These are phyloP conservation scores for Chaenocephalus aceratus DNA, from an alignment of 2,113 vertebrate species.

Conservation along the genomic window DNA sequence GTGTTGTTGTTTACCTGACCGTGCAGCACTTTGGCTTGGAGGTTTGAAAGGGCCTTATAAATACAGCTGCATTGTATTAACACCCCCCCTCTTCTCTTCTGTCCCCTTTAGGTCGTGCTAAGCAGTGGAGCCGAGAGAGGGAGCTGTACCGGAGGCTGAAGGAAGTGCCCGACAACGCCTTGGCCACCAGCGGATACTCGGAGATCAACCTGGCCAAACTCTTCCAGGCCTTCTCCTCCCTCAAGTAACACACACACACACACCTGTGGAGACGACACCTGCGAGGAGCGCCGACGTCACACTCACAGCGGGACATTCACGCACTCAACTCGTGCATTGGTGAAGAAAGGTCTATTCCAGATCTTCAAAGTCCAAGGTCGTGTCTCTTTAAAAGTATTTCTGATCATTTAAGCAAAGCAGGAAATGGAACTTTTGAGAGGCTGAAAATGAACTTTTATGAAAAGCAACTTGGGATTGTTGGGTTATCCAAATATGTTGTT, in stretches of 20 bases:
- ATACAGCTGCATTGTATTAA: no score
- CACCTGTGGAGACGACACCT: slow-evolving; percentile 4
- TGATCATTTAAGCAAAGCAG: no score
- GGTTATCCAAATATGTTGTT: no score
- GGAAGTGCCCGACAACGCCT: slow-evolving; percentile 87
- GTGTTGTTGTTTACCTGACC: no score
- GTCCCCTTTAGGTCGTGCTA: slow-evolving; percentile 4
- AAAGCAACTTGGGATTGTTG: no score
- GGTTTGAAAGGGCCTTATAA: no score
- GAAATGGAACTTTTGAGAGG: no score
- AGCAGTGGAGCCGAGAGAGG: slow-evolving; percentile 19
- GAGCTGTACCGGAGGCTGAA: slow-evolving; percentile 89
- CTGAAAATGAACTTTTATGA: no score
- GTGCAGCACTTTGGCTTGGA: no score
- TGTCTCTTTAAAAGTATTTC: no score
- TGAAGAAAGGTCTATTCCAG: no score
- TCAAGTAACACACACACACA: slow-evolving; percentile 77
- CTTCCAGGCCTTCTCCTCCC: slow-evolving; percentile 85
- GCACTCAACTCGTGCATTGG: neutral
- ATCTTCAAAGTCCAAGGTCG: no score
- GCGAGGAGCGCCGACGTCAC: neutral
- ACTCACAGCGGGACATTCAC: slow-evolving; percentile 18
- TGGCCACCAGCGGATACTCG: slow-evolving; percentile 90
- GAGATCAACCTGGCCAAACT: slow-evolving; percentile 95
- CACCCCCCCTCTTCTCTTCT: neutral